Percentiles rank a stretch among this genome's conserved stretches.
Conservation (phyloP, 2,888 invertebrate genomes). For the Escarpia spicata region DNA sequence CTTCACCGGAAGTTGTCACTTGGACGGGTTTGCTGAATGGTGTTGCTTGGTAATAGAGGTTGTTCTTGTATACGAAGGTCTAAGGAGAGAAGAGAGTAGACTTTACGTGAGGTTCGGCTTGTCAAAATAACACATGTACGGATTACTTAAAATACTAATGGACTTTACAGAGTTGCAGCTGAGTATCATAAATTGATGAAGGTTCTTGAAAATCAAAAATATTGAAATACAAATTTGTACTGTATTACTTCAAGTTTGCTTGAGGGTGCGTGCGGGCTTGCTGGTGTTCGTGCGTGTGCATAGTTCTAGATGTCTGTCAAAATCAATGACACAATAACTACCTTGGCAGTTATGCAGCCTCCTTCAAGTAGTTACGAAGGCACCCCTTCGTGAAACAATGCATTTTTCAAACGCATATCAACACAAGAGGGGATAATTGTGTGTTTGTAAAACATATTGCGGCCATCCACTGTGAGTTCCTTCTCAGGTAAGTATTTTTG, state of each 20-base stretch:
- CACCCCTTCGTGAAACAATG: too few relatives aligned
- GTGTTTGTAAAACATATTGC: too few relatives aligned
- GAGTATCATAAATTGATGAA: not conserved
- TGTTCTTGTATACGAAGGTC: slow-evolving; percentile 71
- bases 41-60: slow-evolving; percentile 85
- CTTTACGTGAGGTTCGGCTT: not conserved
- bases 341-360: too few relatives aligned
- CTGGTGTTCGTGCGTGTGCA: not conserved
- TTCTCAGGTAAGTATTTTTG: too few relatives aligned
- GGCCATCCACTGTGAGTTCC: too few relatives aligned
- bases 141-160: not conserved
- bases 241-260: not conserved
- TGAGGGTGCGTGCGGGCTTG: not conserved
- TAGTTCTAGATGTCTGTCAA: not conserved
- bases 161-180: not conserved
- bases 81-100: slow-evolving; percentile 40
- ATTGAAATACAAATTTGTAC: too few relatives aligned
- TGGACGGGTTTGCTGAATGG: slow-evolving; percentile 69
- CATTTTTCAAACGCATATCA: too few relatives aligned
- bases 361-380: too few relatives aligned
- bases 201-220: too few relatives aligned
- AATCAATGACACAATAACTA: not conserved
- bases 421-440: too few relatives aligned
- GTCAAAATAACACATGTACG: not conserved
- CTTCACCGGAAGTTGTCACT: slow-evolving; percentile 47